phyloP scores from a whole-genome alignment of 2,113 vertebrate species.

The Coregonus clupeaformis region DNA sequence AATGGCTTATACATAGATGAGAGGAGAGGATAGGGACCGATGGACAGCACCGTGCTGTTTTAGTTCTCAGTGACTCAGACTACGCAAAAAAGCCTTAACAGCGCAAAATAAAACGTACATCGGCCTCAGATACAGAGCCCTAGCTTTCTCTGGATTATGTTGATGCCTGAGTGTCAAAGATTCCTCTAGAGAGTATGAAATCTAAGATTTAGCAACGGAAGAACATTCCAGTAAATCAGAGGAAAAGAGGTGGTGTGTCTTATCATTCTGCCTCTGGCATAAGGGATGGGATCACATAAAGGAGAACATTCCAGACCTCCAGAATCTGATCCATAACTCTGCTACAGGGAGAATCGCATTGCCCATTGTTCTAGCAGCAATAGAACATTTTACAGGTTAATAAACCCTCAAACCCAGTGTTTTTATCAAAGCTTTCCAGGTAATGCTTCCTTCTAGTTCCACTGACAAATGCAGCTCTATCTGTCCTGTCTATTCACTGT shows the following conservation, averaged over 20 bases:
- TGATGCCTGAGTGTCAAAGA: background rate
- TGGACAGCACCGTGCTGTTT: background rate
- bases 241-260: background rate
- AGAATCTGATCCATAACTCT: conserved; percentile 33
- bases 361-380: conserved; percentile 10
- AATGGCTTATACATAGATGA: background rate
- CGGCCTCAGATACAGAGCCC: background rate
- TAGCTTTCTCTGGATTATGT: background rate
- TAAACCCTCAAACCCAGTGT: conserved; percentile 1
- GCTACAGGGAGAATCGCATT: conserved; percentile 15
- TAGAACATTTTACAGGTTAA: conserved; percentile 1
- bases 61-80: background rate
- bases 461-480: background rate
- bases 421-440: background rate
- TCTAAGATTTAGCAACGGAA: background rate
- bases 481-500: background rate
- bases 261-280: conserved; percentile 3
- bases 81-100: background rate
- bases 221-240: background rate
- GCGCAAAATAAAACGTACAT: background rate
- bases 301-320: conserved; percentile 28
- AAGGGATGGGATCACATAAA: conserved; percentile 23
- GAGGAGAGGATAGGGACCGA: background rate
- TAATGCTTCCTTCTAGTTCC: background rate
- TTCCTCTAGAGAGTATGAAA: background rate